These are phyloP conservation scores for Anabas testudineus DNA, from an alignment of 2,797 vertebrate species.

Conservation along the genomic window DNA sequence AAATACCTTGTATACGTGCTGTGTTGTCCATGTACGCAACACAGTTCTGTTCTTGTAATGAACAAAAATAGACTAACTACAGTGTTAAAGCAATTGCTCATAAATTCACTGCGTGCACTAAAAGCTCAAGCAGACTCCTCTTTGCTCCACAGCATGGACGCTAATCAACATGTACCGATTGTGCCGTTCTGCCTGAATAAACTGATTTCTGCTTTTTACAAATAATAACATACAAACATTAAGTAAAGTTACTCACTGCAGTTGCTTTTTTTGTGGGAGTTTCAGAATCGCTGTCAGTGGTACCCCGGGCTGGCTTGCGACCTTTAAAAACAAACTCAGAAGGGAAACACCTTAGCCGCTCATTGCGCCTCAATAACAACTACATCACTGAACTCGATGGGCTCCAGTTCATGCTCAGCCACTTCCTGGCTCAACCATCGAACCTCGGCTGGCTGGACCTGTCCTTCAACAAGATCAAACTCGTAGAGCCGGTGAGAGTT, in stretches of 20 bases:
- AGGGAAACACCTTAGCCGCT: constrained; percentile 77
- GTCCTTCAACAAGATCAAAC: constrained; percentile 86
- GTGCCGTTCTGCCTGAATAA: background rate
- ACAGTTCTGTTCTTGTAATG: no score
- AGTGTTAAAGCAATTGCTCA: no score
- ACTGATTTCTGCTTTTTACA: background rate
- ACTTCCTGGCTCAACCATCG: constrained; percentile 77
- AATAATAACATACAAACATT: constrained; percentile 1
- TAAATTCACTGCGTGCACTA: no score
- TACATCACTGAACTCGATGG: constrained; percentile 73
- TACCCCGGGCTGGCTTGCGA: constrained; percentile 70
- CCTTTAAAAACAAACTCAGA: constrained; percentile 63
- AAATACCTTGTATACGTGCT: no score
- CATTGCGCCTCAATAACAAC: constrained; percentile 86
- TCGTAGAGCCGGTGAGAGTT: constrained; percentile 80
- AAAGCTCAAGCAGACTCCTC: background rate
- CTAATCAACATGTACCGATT: background rate
- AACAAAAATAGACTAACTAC: no score
- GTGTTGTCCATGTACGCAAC: no score
- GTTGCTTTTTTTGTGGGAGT: constrained; percentile 6
- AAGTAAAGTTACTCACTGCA: background rate
- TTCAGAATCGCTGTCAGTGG: constrained; percentile 36
- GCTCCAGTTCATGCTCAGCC: constrained; percentile 58
- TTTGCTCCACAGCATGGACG: background rate
- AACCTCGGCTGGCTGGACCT: constrained; percentile 88